Conservation (phyloP, 2,888 invertebrate genomes). For the Oxyteleia sp. region DNA sequence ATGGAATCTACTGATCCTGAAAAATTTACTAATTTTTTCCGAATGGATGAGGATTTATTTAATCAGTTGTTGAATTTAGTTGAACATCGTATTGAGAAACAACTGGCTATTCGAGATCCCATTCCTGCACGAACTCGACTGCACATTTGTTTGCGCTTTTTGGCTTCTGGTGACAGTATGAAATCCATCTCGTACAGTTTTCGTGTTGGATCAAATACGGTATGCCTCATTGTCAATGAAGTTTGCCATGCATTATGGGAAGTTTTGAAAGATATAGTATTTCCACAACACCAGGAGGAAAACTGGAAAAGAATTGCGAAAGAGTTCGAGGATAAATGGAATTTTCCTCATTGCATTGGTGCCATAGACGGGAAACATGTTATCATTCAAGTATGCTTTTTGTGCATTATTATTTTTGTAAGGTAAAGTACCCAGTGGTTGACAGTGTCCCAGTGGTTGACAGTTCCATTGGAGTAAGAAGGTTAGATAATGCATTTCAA, state of each 20-base stretch:
- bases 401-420: too few relatives aligned
- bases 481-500: too few relatives aligned
- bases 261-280: conserved; percentile 53
- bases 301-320: conserved; percentile 15
- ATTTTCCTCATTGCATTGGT: conserved; percentile 52
- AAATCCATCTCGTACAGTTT: conserved; percentile 53
- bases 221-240: conserved; percentile 67
- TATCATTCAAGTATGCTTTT: too few relatives aligned
- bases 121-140: conserved; percentile 60
- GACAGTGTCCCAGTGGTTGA: too few relatives aligned
- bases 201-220: conserved; percentile 51
- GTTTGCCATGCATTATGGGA: conserved; percentile 65
- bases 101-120: conserved; percentile 34
- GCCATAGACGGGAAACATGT: neutral
- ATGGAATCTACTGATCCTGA: conserved; percentile 35
- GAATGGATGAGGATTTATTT: conserved; percentile 53
- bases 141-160: conserved; percentile 65
- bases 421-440: too few relatives aligned
- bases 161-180: conserved; percentile 73
- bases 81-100: conserved; percentile 50
- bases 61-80: conserved; percentile 54
- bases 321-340: conserved; percentile 33
- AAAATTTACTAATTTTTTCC: conserved; percentile 60
- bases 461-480: too few relatives aligned
- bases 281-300: conserved; percentile 30